These are phyloP conservation scores for Drymodes brunneopygia DNA, from an alignment of 2,113 vertebrate species.

Conservation along the genomic window DNA sequence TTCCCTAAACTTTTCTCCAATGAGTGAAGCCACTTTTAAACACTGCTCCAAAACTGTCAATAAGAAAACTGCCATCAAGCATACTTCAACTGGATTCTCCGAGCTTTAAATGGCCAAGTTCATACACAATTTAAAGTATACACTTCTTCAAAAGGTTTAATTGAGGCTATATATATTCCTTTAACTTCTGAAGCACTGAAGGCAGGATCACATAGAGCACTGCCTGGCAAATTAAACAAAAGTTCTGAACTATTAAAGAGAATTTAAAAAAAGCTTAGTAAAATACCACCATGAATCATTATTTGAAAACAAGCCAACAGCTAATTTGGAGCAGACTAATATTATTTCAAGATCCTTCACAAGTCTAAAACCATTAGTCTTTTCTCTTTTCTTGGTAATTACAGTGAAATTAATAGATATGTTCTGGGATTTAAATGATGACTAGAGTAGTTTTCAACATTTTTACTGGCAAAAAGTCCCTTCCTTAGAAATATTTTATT, in stretches of 20 bases:
- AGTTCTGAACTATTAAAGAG: constrained; percentile 38
- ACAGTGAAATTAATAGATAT: constrained; percentile 43
- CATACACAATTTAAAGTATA: not conserved
- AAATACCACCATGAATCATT: constrained; percentile 59
- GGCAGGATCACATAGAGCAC: not conserved
- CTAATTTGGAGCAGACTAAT: constrained; percentile 50
- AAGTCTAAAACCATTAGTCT: constrained; percentile 35
- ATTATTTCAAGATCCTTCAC: constrained; percentile 49
- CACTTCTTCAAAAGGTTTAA: not conserved
- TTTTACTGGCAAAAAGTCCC: constrained; percentile 21
- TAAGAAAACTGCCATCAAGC: not conserved
- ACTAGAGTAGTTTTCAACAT: constrained; percentile 28
- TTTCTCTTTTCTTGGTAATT: constrained; percentile 38
- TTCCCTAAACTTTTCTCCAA: not conserved
- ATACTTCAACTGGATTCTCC: not conserved
- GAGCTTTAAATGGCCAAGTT: not conserved
- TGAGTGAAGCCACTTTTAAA: not conserved
- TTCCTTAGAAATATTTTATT: constrained; percentile 39
- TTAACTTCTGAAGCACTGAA: not conserved
- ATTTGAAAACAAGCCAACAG: constrained; percentile 59
- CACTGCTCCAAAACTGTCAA: not conserved
- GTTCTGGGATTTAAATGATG: constrained; percentile 36
- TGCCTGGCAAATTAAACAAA: constrained; percentile 36
- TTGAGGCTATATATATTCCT: not conserved
- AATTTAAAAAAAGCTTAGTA: constrained; percentile 27